Percentiles rank a stretch among this genome's conserved stretches.
These are phyloP conservation scores for Orchesella cincta DNA, from an alignment of 1,140 invertebrate genomes.

Conservation along the genomic window DNA sequence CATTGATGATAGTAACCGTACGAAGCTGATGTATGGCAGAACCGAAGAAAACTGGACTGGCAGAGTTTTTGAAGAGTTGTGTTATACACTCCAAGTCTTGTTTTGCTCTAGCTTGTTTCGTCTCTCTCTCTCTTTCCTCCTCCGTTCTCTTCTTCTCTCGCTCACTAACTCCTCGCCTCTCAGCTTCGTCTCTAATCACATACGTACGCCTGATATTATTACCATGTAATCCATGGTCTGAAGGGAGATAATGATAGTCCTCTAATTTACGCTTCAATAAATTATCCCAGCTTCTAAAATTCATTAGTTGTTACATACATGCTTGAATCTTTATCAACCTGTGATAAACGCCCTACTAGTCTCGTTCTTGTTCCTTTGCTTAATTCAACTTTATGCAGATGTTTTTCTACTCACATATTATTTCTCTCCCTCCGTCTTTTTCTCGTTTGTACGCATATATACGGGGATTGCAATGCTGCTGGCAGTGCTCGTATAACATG, in stretches of 20 bases:
- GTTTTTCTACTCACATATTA: background rate
- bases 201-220: constrained; percentile 27
- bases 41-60: no score
- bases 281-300: constrained; percentile 26
- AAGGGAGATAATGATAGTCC: constrained; percentile 29
- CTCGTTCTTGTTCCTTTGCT: background rate
- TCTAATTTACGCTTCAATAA: constrained; percentile 30
- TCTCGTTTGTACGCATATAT: background rate
- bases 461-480: background rate
- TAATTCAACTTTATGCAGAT: constrained; percentile 29
- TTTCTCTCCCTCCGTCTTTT: background rate
- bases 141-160: background rate
- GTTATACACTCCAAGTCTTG: no score
- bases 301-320: constrained; percentile 20
- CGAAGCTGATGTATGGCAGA: no score
- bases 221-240: constrained; percentile 17
- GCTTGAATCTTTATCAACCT: constrained; percentile 27
- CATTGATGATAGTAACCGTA: no score
- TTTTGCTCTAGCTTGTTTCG: no score
- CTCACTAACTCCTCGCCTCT: background rate
- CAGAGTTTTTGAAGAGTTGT: no score
- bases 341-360: constrained; percentile 14
- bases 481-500: no score
- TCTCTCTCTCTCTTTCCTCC: background rate
- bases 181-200: constrained; percentile 28